phyloP scores from a whole-genome alignment of 2,797 vertebrate species.

The Monodelphis domestica region DNA sequence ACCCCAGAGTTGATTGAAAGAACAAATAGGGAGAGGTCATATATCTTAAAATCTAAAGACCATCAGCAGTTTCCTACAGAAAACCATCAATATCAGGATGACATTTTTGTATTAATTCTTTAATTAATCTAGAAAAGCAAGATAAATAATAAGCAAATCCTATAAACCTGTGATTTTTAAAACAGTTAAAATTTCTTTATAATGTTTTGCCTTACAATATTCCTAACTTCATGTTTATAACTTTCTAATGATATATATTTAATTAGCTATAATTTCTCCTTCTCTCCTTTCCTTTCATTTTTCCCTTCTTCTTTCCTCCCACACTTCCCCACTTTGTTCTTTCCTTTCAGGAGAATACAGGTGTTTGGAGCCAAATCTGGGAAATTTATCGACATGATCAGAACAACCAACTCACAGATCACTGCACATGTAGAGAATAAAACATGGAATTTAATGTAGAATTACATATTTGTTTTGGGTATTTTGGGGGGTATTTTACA shows the following conservation, averaged over 20 bases:
- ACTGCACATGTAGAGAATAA: too few relatives aligned
- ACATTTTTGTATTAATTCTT: conserved; percentile 75
- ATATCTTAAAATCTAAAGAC: conserved; percentile 69
- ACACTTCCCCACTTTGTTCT: neutral
- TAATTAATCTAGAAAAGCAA: conserved; percentile 52
- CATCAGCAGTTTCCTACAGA: conserved; percentile 56
- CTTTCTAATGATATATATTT: neutral
- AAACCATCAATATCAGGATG: conserved; percentile 73
- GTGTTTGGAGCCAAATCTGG: too few relatives aligned
- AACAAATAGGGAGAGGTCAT: conserved; percentile 71
- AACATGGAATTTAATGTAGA: too few relatives aligned
- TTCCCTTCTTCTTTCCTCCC: neutral
- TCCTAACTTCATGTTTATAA: neutral
- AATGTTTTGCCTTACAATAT: neutral
- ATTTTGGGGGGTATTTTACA: too few relatives aligned
- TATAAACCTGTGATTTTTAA: neutral
- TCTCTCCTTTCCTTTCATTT: too few relatives aligned
- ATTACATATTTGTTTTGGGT: too few relatives aligned
- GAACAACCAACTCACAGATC: too few relatives aligned
- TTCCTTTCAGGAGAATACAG: too few relatives aligned
- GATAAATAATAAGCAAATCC: conserved; percentile 53
- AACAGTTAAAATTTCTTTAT: neutral
- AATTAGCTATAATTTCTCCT: neutral
- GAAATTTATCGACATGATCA: too few relatives aligned
- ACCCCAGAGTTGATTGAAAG: conserved; percentile 61